Percentiles rank a stretch among this genome's conserved stretches.
Evolutionary conservation across 1,140 invertebrate species (phyloP).

Genomic region (Periplaneta americana): DNA sequence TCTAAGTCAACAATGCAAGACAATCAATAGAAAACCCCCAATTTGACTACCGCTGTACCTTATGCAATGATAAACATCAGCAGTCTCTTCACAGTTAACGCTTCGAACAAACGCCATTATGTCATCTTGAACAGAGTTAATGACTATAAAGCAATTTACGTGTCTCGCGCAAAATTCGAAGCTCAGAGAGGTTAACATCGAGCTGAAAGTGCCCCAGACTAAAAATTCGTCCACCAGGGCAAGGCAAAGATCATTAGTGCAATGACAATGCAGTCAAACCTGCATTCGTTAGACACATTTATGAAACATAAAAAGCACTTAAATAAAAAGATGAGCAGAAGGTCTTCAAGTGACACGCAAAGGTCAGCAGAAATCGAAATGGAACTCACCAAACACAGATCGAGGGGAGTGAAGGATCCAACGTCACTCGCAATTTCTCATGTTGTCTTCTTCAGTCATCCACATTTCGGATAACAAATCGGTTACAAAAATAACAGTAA

Average conservation of each 20-base stretch:
- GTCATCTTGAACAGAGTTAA: too few relatives aligned
- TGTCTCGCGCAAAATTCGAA: too few relatives aligned
- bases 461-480: not conserved
- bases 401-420: not conserved
- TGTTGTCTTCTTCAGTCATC: not conserved
- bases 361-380: not conserved
- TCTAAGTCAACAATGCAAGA: too few relatives aligned
- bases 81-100: too few relatives aligned
- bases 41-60: too few relatives aligned
- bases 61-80: too few relatives aligned
- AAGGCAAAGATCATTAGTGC: not conserved
- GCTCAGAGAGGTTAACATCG: too few relatives aligned
- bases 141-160: too few relatives aligned
- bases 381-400: conserved; percentile 4
- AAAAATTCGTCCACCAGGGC: not conserved
- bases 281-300: not conserved
- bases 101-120: too few relatives aligned
- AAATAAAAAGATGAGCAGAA: not conserved
- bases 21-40: too few relatives aligned
- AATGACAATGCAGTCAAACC: not conserved
- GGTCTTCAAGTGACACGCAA: not conserved
- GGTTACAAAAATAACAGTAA: conserved; percentile 1
- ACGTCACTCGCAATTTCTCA: not conserved
- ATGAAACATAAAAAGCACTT: not conserved
- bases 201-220: too few relatives aligned